Conservation (phyloP, 2,888 invertebrate genomes). For the Adineta ricciae region DNA sequence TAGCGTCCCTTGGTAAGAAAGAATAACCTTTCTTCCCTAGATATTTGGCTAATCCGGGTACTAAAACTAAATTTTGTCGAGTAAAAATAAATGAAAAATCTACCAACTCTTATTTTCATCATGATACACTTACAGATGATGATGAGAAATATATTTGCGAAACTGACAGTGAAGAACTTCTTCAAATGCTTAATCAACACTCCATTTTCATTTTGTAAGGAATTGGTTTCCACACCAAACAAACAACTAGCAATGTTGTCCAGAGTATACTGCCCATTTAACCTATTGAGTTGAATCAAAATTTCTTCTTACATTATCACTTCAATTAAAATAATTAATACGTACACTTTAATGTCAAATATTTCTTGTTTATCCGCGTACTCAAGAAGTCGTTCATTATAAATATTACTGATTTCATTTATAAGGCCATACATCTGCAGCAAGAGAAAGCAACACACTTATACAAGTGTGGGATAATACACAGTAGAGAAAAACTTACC, state of each 20-base stretch:
- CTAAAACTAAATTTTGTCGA: background rate
- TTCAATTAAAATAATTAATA: no score
- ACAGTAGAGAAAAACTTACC: background rate
- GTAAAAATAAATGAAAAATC: background rate
- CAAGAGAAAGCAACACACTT: no score
- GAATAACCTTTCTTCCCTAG: slow-evolving; percentile 4
- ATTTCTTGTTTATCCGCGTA: slow-evolving; percentile 19
- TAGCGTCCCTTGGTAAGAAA: background rate
- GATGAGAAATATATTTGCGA: background rate
- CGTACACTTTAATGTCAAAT: slow-evolving; percentile 25
- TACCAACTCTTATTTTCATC: background rate
- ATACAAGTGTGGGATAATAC: no score
- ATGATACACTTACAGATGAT: background rate
- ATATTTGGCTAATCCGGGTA: background rate
- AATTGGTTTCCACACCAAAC: slow-evolving; percentile 27
- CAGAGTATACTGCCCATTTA: slow-evolving; percentile 22
- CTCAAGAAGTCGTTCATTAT: slow-evolving; percentile 10
- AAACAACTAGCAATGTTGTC: slow-evolving; percentile 25
- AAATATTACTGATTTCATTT: background rate
- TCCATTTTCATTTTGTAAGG: slow-evolving; percentile 24
- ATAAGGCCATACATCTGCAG: slow-evolving; percentile 24
- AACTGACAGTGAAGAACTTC: background rate
- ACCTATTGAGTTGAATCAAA: background rate
- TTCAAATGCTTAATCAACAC: slow-evolving; percentile 11
- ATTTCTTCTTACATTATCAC: background rate